Percentiles rank a stretch among this genome's conserved stretches.
Conservation (phyloP, 35 echinoderm and acorn worm species). For the Patiria miniata region DNA sequence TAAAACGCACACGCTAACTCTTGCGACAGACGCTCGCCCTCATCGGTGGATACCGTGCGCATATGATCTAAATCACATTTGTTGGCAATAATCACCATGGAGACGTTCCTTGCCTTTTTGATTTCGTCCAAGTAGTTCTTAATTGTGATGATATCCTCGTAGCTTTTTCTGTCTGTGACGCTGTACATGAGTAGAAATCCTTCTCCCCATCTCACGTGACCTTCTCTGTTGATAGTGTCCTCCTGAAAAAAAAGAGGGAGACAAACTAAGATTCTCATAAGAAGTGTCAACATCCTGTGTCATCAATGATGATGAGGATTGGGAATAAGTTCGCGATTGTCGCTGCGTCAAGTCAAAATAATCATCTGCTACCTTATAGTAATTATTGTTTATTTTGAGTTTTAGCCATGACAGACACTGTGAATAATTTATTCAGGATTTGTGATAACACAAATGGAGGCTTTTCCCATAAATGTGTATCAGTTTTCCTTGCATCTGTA, state of each 20-base stretch:
- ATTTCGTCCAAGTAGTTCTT: conserved; percentile 90
- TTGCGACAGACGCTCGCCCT: conserved; percentile 84
- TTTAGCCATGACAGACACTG: too few species aligned
- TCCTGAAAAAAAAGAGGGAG: conserved; percentile 47
- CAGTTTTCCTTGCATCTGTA: too few species aligned
- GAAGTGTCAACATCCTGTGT: too few species aligned
- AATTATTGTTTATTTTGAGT: too few species aligned
- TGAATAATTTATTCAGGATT: too few species aligned
- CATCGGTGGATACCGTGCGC: conserved; percentile 80
- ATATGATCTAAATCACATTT: conserved; percentile 90
- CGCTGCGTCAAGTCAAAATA: too few species aligned
- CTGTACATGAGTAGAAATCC: conserved; percentile 93
- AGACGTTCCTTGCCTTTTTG: conserved; percentile 93
- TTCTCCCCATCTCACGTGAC: conserved; percentile 92
- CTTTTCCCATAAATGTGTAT: too few species aligned
- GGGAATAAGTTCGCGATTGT: too few species aligned
- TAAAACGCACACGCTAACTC: conserved; percentile 92
- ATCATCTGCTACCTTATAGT: too few species aligned
- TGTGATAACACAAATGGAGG: too few species aligned
- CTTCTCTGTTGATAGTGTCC: conserved; percentile 80
- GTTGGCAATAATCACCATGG: conserved; percentile 90
- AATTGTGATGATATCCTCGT: conserved; percentile 72
- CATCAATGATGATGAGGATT: too few species aligned
- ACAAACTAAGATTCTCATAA: neutral
- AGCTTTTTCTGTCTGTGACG: conserved; percentile 89